phyloP scores from a whole-genome alignment of 2,888 invertebrate genomes.

The Pandemis corylana region DNA sequence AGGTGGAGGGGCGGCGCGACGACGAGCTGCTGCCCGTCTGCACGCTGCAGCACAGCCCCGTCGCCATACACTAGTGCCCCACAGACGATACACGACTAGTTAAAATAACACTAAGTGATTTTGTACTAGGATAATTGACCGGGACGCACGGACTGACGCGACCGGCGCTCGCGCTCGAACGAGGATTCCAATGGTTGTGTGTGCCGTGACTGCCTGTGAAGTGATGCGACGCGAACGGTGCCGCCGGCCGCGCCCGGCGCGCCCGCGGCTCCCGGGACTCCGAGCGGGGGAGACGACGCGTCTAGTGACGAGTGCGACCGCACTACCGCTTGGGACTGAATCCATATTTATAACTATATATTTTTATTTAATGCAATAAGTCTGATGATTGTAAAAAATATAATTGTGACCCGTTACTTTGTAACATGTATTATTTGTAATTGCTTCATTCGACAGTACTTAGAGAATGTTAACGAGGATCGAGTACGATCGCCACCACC shows the following conservation, averaged over 20 bases:
- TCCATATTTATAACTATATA: slow-evolving; percentile 81
- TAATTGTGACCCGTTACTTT: slow-evolving; percentile 75
- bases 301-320: slow-evolving; percentile 36
- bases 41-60: slow-evolving; percentile 94
- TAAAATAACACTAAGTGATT: slow-evolving; percentile 45
- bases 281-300: not conserved
- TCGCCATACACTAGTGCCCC: slow-evolving; percentile 89
- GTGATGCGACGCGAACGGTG: not conserved
- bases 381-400: slow-evolving; percentile 78
- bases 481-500: slow-evolving; percentile 57
- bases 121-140: slow-evolving; percentile 45
- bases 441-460: slow-evolving; percentile 81
- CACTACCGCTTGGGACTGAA: slow-evolving; percentile 62
- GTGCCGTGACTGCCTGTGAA: slow-evolving; percentile 35
- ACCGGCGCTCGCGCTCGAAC: slow-evolving; percentile 8
- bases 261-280: not conserved
- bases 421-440: slow-evolving; percentile 78
- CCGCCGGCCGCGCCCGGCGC: not conserved
- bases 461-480: slow-evolving; percentile 66
- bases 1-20: slow-evolving; percentile 75
- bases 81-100: slow-evolving; percentile 24
- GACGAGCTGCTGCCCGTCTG: slow-evolving; percentile 91
- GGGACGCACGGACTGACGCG: slow-evolving; percentile 14
- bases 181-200: slow-evolving; percentile 45
- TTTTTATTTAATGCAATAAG: slow-evolving; percentile 84